phyloP scores from a whole-genome alignment of 2,797 vertebrate genomes.

The Hybognathus amarus region DNA sequence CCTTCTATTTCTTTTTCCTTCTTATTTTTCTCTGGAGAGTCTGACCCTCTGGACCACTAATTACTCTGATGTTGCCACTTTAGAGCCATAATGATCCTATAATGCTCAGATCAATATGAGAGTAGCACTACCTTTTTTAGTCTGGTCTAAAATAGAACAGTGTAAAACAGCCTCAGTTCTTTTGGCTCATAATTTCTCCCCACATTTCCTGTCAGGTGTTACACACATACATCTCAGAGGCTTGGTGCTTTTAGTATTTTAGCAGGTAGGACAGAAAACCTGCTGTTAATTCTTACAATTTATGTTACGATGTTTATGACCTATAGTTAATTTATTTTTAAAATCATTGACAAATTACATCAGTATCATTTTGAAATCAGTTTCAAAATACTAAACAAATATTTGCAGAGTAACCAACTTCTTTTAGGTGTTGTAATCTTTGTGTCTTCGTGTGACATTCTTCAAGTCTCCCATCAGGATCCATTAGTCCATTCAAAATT shows the following conservation, averaged over 20 bases:
- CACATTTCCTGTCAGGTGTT: not conserved
- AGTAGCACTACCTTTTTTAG: conserved; percentile 63
- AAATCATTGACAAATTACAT: not conserved
- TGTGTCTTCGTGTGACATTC: conserved; percentile 70
- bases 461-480: conserved; percentile 70
- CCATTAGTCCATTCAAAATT: conserved; percentile 81
- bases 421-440: conserved; percentile 67
- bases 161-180: conserved; percentile 51
- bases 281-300: not conserved
- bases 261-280: not conserved
- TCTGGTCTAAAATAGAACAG: conserved; percentile 63
- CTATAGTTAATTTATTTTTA: not conserved
- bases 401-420: not conserved
- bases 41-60: conserved; percentile 67
- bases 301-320: not conserved
- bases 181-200: conserved; percentile 35
- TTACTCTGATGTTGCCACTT: conserved; percentile 66
- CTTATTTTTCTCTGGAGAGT: conserved; percentile 58
- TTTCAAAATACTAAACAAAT: not conserved
- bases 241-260: not conserved
- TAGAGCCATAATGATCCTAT: conserved; percentile 68
- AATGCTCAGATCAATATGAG: conserved; percentile 71
- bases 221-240: not conserved
- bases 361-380: not conserved
- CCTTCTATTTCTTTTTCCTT: conserved; percentile 46